Conservation (phyloP, 2,888 invertebrate species). For the Zele albiditarsus region DNA sequence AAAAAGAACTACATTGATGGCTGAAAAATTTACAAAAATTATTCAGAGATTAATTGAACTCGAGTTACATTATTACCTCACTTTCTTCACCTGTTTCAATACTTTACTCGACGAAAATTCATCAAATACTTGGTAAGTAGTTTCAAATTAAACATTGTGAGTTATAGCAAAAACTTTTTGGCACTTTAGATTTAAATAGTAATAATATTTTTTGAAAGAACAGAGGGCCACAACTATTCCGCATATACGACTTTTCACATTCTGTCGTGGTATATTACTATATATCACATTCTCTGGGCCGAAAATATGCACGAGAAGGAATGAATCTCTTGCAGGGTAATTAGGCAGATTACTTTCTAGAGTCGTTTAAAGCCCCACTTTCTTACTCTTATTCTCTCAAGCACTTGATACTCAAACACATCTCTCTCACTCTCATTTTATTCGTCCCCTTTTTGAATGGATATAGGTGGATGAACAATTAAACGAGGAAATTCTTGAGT, state of each 20-base stretch:
- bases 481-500: conserved; percentile 67
- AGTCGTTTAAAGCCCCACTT: conserved; percentile 67
- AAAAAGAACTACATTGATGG: too few relatives aligned
- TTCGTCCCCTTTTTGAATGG: conserved; percentile 38
- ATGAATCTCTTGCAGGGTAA: conserved; percentile 72
- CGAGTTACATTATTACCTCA: neutral
- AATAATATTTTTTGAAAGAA: conserved; percentile 5
- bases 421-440: conserved; percentile 15
- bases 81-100: neutral
- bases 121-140: neutral
- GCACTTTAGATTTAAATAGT: neutral
- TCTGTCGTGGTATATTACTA: neutral
- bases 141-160: neutral
- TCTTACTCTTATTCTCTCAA: conserved; percentile 54
- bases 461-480: conserved; percentile 60
- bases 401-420: neutral
- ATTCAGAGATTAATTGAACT: too few relatives aligned
- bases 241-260: neutral
- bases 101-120: neutral
- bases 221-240: neutral
- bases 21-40: too few relatives aligned
- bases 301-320: conserved; percentile 52
- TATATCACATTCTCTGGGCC: conserved; percentile 18
- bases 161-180: neutral
- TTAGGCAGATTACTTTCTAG: conserved; percentile 72